A percentile compares a stretch with the other conserved stretches of the same genome.
Evolutionary conservation across 2,797 vertebrate genomes (phyloP).

Genomic region (Chelidonichthys spinosus): DNA sequence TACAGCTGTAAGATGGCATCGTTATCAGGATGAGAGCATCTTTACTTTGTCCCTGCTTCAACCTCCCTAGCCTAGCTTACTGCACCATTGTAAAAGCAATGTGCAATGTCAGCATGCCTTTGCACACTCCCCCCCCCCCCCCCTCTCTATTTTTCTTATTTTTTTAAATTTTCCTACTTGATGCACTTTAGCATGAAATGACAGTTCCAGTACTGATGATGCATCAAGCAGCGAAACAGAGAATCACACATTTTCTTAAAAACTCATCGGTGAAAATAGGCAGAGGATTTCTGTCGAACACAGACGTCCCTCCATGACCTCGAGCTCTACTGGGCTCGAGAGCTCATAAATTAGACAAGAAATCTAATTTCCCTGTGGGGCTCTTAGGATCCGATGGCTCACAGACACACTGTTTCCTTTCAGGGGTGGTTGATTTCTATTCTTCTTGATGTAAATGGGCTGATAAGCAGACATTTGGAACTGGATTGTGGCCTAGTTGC

Average conservation of each 20-base stretch:
- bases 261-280: constrained; percentile 53
- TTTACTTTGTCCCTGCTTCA: no score
- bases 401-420: constrained; percentile 64
- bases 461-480: constrained; percentile 67
- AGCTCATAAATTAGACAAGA: constrained; percentile 80
- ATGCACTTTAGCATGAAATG: constrained; percentile 38
- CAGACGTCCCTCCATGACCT: constrained; percentile 63
- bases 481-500: constrained; percentile 67
- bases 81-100: constrained; percentile 42
- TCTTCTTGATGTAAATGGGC: constrained; percentile 75
- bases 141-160: no score
- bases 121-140: constrained; percentile 12
- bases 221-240: constrained; percentile 53
- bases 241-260: constrained; percentile 63
- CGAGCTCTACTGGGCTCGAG: constrained; percentile 59
- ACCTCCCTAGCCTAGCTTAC: constrained; percentile 22
- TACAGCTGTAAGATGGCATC: no score
- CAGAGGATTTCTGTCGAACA: constrained; percentile 54
- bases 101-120: constrained; percentile 49
- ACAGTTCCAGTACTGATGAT: constrained; percentile 54
- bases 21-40: no score
- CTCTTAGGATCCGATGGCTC: constrained; percentile 61
- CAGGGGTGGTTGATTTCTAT: constrained; percentile 68
- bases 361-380: constrained; percentile 79
- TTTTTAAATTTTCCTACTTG: no score